Percentiles rank a stretch among this genome's conserved stretches.
Conservation (phyloP, 2,888 invertebrate genomes). For the Busseola fusca region DNA sequence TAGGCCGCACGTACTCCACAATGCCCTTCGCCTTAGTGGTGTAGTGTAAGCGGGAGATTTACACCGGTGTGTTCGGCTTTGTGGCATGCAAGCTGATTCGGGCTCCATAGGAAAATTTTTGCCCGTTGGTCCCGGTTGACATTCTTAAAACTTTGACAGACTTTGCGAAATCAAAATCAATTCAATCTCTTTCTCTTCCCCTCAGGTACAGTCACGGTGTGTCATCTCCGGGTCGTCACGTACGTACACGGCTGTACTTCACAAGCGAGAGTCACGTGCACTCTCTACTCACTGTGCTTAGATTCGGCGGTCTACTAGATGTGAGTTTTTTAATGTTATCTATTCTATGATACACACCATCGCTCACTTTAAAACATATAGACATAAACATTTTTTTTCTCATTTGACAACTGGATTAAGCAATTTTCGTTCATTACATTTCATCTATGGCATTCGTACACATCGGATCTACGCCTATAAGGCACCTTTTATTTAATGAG, state of each 20-base stretch:
- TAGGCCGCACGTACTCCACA: too few relatives aligned
- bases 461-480: neutral
- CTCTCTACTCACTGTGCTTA: constrained; percentile 97
- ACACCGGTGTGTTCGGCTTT: too few relatives aligned
- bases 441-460: neutral
- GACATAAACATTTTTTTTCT: too few relatives aligned
- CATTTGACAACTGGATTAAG: neutral
- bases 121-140: neutral
- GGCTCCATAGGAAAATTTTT: too few relatives aligned
- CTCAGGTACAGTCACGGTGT: constrained; percentile 98
- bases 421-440: neutral
- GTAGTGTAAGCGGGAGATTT: too few relatives aligned
- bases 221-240: constrained; percentile 99
- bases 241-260: constrained; percentile 99
- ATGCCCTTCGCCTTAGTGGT: too few relatives aligned
- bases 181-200: neutral
- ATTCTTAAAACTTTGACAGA: too few relatives aligned
- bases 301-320: constrained; percentile 96
- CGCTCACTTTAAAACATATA: neutral
- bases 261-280: constrained; percentile 99
- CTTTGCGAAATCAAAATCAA: neutral
- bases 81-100: too few relatives aligned
- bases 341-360: neutral
- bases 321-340: constrained; percentile 78
- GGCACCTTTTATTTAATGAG: neutral